Evolutionary conservation across 1,140 invertebrate genomes (phyloP).

Genomic region (Eumeta japonica): DNA sequence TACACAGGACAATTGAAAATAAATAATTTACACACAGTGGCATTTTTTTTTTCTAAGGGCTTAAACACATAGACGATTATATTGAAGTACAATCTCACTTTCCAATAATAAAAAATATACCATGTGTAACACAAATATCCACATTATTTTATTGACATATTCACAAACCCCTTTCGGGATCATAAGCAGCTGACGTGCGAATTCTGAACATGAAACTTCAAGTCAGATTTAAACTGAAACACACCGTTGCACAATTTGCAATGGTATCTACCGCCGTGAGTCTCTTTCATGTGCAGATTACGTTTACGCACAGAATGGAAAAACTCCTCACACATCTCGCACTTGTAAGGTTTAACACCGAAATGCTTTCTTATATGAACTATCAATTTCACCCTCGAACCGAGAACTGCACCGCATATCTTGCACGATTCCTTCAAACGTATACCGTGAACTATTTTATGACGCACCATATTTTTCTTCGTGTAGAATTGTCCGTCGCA

Average conservation of each 20-base stretch:
- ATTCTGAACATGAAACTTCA: slow-evolving; percentile 38
- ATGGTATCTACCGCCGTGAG: slow-evolving; percentile 34
- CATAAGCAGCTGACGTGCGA: no score
- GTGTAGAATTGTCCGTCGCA: slow-evolving; percentile 41
- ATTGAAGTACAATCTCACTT: no score
- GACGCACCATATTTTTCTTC: slow-evolving; percentile 30
- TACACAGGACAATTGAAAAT: no score
- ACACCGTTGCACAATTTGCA: slow-evolving; percentile 36
- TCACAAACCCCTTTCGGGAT: no score
- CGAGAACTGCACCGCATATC: slow-evolving; percentile 33
- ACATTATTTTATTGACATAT: no score
- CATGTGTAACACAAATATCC: no score
- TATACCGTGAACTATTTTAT: slow-evolving; percentile 36
- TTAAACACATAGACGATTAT: no score
- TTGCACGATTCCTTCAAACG: slow-evolving; percentile 28
- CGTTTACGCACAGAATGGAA: slow-evolving; percentile 30
- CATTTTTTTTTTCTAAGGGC: no score
- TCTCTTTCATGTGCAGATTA: slow-evolving; percentile 33
- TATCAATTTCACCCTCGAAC: slow-evolving; percentile 34
- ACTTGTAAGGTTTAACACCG: slow-evolving; percentile 29
- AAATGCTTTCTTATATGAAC: slow-evolving; percentile 43
- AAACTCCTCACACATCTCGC: slow-evolving; percentile 27
- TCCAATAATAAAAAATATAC: no score
- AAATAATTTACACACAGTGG: no score
- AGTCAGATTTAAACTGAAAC: slow-evolving; percentile 22